Percentiles rank a stretch among this genome's conserved stretches.
These are phyloP conservation scores for Bos indicus DNA, from an alignment of 2,113 vertebrate genomes.

Conservation along the genomic window DNA sequence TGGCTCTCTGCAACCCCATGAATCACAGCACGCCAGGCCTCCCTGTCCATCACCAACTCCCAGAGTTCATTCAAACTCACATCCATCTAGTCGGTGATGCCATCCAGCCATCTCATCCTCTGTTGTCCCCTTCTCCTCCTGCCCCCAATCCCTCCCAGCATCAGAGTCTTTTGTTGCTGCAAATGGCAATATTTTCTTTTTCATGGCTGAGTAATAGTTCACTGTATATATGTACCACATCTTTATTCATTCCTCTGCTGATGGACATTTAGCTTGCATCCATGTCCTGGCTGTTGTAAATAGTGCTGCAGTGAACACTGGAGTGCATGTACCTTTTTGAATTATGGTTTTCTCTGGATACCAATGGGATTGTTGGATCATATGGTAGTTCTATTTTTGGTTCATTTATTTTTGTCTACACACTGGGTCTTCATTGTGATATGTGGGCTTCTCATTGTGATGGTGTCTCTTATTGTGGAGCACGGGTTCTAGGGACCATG, in stretches of 20 bases:
- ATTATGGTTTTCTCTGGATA: background rate
- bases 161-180: background rate
- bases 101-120: too few relatives aligned
- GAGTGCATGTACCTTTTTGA: background rate
- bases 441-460: background rate
- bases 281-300: background rate
- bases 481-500: background rate
- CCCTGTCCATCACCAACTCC: too few relatives aligned
- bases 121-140: too few relatives aligned
- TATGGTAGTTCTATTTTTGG: background rate
- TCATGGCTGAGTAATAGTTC: background rate
- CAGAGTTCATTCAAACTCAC: too few relatives aligned
- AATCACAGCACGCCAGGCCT: too few relatives aligned
- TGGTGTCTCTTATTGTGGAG: background rate
- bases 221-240: fast-evolving
- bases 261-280: background rate
- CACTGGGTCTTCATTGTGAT: background rate
- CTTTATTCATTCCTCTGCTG: background rate
- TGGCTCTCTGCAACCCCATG: too few relatives aligned
- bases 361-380: background rate
- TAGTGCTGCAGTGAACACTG: background rate
- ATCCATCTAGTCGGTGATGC: too few relatives aligned
- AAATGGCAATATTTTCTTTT: background rate
- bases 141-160: too few relatives aligned
- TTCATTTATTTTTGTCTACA: background rate